Base-by-base conservation (phyloP, 92 coral and sea anemone species). In the Siderastrea radians region DNA sequence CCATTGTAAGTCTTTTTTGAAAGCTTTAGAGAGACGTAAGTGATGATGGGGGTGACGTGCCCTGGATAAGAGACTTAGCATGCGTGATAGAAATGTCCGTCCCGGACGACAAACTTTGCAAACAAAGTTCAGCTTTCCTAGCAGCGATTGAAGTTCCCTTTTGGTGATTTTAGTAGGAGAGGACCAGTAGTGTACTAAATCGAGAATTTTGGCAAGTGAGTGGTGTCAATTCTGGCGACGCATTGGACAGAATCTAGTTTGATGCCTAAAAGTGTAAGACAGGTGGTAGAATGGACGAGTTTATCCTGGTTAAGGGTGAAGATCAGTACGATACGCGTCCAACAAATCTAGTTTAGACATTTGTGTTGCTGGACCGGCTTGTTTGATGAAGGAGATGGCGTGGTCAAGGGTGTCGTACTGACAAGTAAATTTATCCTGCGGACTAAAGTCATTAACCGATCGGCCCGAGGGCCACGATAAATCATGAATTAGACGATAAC, bases 331-430 rank as follows among this genome's bases (percentile, higher is more conserved):
- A 52, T 16, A 72, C 44, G 51, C 78, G 78, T 72, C 49, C 14
- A 3, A 58, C 5, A 72, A 15, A 51, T 72, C 49, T 16, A 72
- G 52, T 16, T 72, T 72, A 6, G 78, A 6, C 78, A 72, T 72
- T 15, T 19, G 49, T 12, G 78, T 6, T 4, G 7, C 78, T 7
- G 52, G 4, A 12, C 78, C 78, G 15, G 51, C 4, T 7, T 16
- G 4, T 5, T 15, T 4, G 14, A 72, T 5, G 15, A 72, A 6
- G 52, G 78, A 16, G 51, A 72, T 72, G 7, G 78, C 78, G 51
- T 43, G 78, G 52, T 44, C 78, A 51, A 72, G 78, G 52, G 78
- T 72, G 52, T 72, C 78, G 15, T 72, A 72, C 7, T 72, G 49
- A 72, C 78, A 72, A 17, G 44, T 8, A 58, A 58, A 58, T 8